Conservation (phyloP, 2,113 vertebrate species). For the Pseudorectes ferrugineus region DNA sequence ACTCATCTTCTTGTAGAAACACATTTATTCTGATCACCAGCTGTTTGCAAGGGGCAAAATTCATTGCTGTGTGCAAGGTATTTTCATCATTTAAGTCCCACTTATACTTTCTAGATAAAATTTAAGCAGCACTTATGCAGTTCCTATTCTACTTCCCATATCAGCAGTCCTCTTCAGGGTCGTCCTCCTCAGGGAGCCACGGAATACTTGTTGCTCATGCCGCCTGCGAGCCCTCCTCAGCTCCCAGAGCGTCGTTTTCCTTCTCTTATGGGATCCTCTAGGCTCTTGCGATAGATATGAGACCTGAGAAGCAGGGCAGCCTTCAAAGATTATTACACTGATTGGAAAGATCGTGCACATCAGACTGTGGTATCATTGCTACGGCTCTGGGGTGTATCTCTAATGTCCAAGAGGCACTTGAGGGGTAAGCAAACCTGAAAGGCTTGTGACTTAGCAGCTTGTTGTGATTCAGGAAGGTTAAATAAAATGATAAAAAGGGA, state of each 20-base stretch:
- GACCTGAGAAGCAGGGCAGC: slow-evolving; percentile 19
- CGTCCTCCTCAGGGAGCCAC: not conserved
- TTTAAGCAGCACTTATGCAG: slow-evolving; percentile 1
- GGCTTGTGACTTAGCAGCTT: not conserved
- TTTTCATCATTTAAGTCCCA: not conserved
- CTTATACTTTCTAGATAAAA: not conserved
- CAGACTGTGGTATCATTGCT: not conserved
- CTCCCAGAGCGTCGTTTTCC: not conserved
- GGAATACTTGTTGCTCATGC: not conserved
- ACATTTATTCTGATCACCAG: not conserved
- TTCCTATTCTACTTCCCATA: slow-evolving; percentile 25
- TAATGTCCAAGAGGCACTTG: not conserved
- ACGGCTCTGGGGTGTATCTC: not conserved
- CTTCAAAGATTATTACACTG: slow-evolving; percentile 5
- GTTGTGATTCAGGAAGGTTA: not conserved
- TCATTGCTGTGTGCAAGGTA: not conserved
- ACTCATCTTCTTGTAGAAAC: not conserved
- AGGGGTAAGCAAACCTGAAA: not conserved
- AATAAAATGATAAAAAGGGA: not conserved
- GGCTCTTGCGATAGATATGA: not conserved
- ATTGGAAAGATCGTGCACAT: not conserved
- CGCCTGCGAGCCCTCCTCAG: not conserved
- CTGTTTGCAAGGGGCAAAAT: not conserved
- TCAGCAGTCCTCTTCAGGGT: not conserved
- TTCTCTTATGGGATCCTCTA: not conserved